Conservation (phyloP, 2,113 vertebrate species). For the Alexandromys fortis region DNA sequence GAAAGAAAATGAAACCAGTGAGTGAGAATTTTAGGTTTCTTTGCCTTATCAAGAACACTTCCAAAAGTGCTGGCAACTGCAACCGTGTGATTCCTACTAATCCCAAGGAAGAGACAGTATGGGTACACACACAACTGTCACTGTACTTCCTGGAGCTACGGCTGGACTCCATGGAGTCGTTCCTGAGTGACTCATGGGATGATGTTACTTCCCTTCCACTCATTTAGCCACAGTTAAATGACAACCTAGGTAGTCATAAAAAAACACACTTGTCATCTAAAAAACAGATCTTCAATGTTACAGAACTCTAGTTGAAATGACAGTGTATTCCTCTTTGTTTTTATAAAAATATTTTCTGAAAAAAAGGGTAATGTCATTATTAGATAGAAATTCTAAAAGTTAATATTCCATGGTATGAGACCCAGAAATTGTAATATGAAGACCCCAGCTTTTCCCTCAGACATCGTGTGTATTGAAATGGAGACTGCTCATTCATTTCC, state of each 20-base stretch:
- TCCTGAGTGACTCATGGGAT: not conserved
- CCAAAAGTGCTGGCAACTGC: not conserved
- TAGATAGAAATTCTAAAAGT: not conserved
- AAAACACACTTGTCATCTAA: not conserved
- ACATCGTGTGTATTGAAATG: too few species aligned
- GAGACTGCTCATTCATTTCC: too few species aligned
- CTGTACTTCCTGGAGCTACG: not conserved
- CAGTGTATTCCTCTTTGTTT: not conserved
- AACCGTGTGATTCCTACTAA: not conserved
- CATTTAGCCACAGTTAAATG: not conserved
- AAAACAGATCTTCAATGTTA: not conserved
- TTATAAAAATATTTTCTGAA: not conserved
- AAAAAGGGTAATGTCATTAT: not conserved
- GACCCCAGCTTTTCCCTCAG: not conserved
- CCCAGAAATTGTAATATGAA: not conserved
- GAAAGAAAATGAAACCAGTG: not conserved
- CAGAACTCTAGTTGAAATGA: not conserved
- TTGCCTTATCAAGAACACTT: not conserved
- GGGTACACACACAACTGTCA: not conserved
- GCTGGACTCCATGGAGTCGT: not conserved
- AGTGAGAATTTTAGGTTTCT: conserved; percentile 1
- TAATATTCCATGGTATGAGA: not conserved
- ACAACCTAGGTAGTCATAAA: not conserved
- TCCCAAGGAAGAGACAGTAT: not conserved
- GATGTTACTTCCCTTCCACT: not conserved